Percentiles rank a stretch among this genome's conserved stretches.
phyloP scores from a whole-genome alignment of 2,888 invertebrate species.

The Oasisia sp. region DNA sequence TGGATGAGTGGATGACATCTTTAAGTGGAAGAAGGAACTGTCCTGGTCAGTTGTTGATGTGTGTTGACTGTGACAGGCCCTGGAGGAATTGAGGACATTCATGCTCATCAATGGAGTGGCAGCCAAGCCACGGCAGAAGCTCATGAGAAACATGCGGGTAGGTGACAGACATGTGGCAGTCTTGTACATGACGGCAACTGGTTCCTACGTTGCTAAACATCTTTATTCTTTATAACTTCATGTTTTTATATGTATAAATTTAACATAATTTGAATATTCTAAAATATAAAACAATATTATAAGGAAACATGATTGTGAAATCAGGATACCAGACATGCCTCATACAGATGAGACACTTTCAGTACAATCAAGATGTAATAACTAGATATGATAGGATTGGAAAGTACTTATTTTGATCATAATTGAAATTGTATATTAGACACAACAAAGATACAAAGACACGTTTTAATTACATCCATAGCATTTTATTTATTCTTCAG shows the following conservation, averaged over 20 bases:
- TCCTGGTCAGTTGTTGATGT: not conserved
- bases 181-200: not conserved
- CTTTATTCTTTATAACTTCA: not conserved
- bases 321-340: no score
- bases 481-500: no score
- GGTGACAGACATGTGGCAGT: conserved; percentile 29
- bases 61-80: conserved; percentile 50
- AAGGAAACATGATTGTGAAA: no score
- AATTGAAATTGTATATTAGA: no score
- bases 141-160: conserved; percentile 65
- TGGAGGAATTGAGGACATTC: conserved; percentile 61
- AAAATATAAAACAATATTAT: no score
- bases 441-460: no score
- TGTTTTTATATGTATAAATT: not conserved
- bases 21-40: not conserved
- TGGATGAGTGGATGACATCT: not conserved
- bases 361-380: no score
- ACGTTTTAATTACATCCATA: no score
- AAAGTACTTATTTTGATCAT: no score
- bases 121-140: conserved; percentile 63
- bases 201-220: not conserved
- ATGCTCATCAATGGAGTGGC: conserved; percentile 58
- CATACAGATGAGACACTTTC: no score
- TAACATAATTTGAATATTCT: not conserved
- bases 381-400: no score